These are phyloP conservation scores for Echinometra lucunter DNA, from an alignment of 53 echinoderm and acorn worm genomes.

Conservation along the genomic window DNA sequence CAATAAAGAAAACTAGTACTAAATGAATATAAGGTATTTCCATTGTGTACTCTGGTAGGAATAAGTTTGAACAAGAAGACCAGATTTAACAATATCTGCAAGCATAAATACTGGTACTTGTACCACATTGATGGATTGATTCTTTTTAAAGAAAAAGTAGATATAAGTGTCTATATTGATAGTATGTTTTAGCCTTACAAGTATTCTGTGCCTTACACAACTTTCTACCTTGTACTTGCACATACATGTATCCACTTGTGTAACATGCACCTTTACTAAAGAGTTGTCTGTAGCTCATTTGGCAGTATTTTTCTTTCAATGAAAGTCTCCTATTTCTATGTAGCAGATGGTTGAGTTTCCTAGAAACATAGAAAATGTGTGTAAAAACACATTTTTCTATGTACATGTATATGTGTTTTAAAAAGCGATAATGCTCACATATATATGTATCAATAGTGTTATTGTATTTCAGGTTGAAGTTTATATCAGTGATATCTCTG, in stretches of 20 bases:
- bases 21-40: not conserved
- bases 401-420: too few relatives aligned
- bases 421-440: too few relatives aligned
- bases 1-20: not conserved
- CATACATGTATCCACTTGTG: too few relatives aligned
- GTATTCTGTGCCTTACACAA: too few relatives aligned
- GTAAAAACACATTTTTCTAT: not conserved
- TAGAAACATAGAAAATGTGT: not conserved
- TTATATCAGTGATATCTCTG: too few relatives aligned
- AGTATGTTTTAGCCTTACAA: not conserved
- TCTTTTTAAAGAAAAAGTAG: not conserved
- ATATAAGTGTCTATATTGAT: not conserved
- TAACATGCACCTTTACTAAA: too few relatives aligned
- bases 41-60: not conserved
- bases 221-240: too few relatives aligned
- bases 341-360: not conserved
- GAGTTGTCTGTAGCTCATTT: not conserved
- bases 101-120: too few relatives aligned
- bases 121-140: not conserved
- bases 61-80: not conserved
- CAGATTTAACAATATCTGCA: not conserved
- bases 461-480: too few relatives aligned
- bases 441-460: too few relatives aligned
- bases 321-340: not conserved
- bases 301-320: not conserved